A percentile compares a stretch with the other conserved stretches of the same genome.
Evolutionary conservation across 2,888 invertebrate species (phyloP).

Genomic region (Coelinius sp.): DNA sequence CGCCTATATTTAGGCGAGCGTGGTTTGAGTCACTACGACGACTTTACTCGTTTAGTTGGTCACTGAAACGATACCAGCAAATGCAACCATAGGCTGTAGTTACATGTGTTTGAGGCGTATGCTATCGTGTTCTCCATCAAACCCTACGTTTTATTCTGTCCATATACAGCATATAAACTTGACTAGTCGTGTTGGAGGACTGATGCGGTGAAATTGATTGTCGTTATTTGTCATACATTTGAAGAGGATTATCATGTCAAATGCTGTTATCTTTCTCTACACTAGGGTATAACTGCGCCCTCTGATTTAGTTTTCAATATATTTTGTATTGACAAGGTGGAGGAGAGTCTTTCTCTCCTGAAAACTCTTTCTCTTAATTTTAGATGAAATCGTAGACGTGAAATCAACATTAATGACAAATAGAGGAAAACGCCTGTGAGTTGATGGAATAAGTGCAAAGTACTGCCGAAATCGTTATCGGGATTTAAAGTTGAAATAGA

Average conservation of each 20-base stretch:
- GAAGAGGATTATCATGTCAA: too few species aligned
- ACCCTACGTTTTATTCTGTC: constrained; percentile 28
- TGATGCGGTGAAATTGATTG: too few species aligned
- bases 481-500: constrained; percentile 14
- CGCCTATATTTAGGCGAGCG: constrained; percentile 17
- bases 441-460: constrained; percentile 25
- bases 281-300: too few species aligned
- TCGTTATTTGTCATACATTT: too few species aligned
- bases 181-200: not conserved
- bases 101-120: constrained; percentile 25
- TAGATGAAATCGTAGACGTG: not conserved
- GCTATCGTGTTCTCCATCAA: constrained; percentile 21
- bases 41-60: constrained; percentile 38
- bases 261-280: too few species aligned
- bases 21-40: constrained; percentile 29
- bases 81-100: constrained; percentile 16
- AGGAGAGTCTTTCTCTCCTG: too few species aligned
- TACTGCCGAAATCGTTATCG: not conserved
- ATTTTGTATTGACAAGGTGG: too few species aligned
- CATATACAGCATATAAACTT: constrained; percentile 13
- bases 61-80: constrained; percentile 36
- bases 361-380: not conserved
- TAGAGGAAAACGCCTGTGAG: not conserved
- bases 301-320: too few species aligned
- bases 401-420: not conserved